Conservation (phyloP, 2,888 invertebrate species). For the Fragum fragum region DNA sequence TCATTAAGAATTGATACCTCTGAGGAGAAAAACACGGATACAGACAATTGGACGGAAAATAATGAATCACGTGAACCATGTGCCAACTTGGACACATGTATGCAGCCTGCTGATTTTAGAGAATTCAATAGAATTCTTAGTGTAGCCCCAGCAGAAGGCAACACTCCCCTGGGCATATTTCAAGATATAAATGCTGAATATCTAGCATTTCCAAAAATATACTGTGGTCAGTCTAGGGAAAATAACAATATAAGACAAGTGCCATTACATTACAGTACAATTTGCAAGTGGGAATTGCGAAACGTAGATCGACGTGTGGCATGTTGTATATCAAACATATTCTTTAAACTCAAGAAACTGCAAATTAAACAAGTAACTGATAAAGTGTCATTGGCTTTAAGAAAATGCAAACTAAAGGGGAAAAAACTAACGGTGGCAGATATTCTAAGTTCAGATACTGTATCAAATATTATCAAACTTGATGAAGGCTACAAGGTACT, state of each 20-base stretch:
- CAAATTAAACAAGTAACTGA: conserved; percentile 43
- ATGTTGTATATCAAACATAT: conserved; percentile 36
- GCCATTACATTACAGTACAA: conserved; percentile 27
- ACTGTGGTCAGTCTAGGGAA: conserved; percentile 36
- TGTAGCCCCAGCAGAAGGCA: conserved; percentile 40
- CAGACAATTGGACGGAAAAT: conserved; percentile 37
- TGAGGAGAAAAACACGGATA: background rate
- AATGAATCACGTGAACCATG: conserved; percentile 15
- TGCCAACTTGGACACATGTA: conserved; percentile 37
- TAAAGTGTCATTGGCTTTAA: conserved; percentile 23
- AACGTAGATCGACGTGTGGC: conserved; percentile 51
- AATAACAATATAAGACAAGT: background rate
- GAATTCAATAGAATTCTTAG: conserved; percentile 45
- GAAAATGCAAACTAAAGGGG: conserved; percentile 47
- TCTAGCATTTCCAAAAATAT: conserved; percentile 43
- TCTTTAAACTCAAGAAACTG: conserved; percentile 49
- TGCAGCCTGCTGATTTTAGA: conserved; percentile 49
- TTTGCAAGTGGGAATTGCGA: conserved; percentile 47
- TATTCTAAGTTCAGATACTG: conserved; percentile 18
- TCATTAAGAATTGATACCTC: background rate
- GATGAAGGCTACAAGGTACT: conserved; percentile 63
- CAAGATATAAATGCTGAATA: conserved; percentile 37
- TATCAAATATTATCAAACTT: conserved; percentile 36
- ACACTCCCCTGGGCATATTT: conserved; percentile 37
- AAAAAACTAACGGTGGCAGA: conserved; percentile 41